Conservation (phyloP, 2,888 invertebrate genomes). For the Hedya salicella region DNA sequence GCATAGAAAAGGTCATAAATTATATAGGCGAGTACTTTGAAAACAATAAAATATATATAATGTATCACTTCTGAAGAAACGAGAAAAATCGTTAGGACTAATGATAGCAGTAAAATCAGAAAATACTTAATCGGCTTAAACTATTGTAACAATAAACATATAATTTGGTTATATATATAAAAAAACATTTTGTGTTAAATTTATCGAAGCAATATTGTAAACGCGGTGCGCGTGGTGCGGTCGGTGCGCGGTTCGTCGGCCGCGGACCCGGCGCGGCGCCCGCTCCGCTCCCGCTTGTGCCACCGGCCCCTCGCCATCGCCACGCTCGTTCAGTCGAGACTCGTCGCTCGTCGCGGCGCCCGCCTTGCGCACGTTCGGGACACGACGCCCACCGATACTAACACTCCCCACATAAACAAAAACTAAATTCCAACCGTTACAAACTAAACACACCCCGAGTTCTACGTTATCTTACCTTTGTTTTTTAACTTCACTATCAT, state of each 20-base stretch:
- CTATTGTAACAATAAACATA: no score
- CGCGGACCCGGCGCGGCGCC: constrained; percentile 9
- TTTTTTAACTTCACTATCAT: not conserved
- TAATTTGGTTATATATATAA: no score
- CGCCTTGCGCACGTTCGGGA: constrained; percentile 35
- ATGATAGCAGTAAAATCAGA: no score
- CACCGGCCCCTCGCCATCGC: constrained; percentile 20
- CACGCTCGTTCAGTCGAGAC: constrained; percentile 39
- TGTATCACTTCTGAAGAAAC: no score
- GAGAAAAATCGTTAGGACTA: no score
- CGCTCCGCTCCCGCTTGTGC: not conserved
- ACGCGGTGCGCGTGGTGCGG: not conserved
- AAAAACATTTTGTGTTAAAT: no score
- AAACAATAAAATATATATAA: no score
- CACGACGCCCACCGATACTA: not conserved
- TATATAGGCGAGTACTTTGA: no score
- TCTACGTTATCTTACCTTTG: not conserved
- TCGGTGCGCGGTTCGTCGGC: not conserved
- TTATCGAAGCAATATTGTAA: not conserved
- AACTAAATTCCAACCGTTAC: constrained; percentile 10
- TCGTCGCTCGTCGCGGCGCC: constrained; percentile 42
- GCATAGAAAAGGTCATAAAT: no score
- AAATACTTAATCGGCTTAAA: no score
- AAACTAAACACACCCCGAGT: not conserved
- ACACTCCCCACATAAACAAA: constrained; percentile 20